Evolutionary conservation across 2,797 vertebrate species (phyloP), one percentile per base, ranked within the genome.

Genomic region (Argentina silus): DNA sequence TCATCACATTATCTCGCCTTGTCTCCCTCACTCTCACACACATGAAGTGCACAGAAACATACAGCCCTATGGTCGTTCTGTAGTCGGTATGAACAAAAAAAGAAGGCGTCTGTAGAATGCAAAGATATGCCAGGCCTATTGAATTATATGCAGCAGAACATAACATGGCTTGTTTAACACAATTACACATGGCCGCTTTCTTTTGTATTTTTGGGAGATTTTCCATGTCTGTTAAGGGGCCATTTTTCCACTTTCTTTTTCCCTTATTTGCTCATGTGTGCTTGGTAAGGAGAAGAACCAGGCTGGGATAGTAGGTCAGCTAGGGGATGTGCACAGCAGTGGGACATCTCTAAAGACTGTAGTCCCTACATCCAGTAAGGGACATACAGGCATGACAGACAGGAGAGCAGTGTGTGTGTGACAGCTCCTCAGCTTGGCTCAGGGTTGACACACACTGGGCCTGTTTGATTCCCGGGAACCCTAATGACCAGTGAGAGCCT

Each of bases 401-500:
- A 7, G 6, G 14, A 14, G 1, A n/a, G 51, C 51, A 53, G 51
- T 53, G 15, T 14, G 48, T 36, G 27, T 36, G 27, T 36, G 27
- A 36, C 27, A 36, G 27, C 27, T 36, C 27, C 27, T 1, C 27
- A 36, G 27, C 27, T 36, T 36, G 27, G 1, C 27, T 36, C 27
- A 36, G 27, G 27, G 27, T 51, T 51, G 50, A 61, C 27, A 48
- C 63, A 66, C 45, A 79, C 73, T 78, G 78, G 81, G 47, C 64
- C 56, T 78, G 77, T 91, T 87, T 78, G 78, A 89, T 89, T 91
- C 83, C 2, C 80, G 85, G 90, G 83, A n/a, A 82, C 72, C 78
- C 81, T 80, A 88, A 92, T 87, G 91, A 90, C 92, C 93, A 90
- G 90, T 93, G 92, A 93, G 83, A 80, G 83, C 69, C 79, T 86